A percentile compares a stretch with the other conserved stretches of the same genome.
phyloP scores from a whole-genome alignment of 2,797 vertebrate species.

The Lepilemur ruficaudatus region DNA sequence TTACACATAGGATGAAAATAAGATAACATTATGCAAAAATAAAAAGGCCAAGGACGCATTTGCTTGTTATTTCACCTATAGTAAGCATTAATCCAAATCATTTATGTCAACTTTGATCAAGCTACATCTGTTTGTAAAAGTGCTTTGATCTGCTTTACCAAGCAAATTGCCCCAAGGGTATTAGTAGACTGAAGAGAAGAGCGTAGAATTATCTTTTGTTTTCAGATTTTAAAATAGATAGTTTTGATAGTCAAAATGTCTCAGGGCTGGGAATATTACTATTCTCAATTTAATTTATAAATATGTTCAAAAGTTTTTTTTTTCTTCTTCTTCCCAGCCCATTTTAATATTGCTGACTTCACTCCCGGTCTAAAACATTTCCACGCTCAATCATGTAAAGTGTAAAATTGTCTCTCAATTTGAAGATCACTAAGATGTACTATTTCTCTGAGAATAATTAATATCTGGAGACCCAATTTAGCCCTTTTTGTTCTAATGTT shows the following conservation, averaged over 20 bases:
- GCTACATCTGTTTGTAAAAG: conserved; percentile 50
- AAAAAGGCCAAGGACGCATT: conserved; percentile 21
- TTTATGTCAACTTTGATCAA: conserved; percentile 57
- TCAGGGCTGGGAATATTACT: conserved; percentile 71
- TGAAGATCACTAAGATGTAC: conserved; percentile 39
- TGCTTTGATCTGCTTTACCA: conserved; percentile 78
- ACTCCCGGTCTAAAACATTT: conserved; percentile 60
- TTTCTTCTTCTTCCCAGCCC: background rate
- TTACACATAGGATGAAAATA: conserved; percentile 75
- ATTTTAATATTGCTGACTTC: conserved; percentile 48
- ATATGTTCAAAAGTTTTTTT: conserved; percentile 64
- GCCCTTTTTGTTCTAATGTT: conserved; percentile 67
- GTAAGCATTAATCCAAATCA: conserved; percentile 52
- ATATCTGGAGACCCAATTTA: conserved; percentile 60
- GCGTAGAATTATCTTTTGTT: conserved; percentile 47
- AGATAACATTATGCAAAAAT: conserved; percentile 71
- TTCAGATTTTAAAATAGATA: conserved; percentile 82
- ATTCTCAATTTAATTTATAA: conserved; percentile 80
- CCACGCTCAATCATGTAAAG: conserved; percentile 71
- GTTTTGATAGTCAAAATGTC: conserved; percentile 72
- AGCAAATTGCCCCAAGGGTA: conserved; percentile 55
- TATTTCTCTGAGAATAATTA: conserved; percentile 67
- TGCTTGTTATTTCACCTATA: conserved; percentile 58
- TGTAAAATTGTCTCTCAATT: conserved; percentile 71
- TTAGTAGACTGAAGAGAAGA: conserved; percentile 6